These are phyloP conservation scores for Threskiornis aethiopicus DNA, from an alignment of 2,797 vertebrate genomes.

Conservation along the genomic window DNA sequence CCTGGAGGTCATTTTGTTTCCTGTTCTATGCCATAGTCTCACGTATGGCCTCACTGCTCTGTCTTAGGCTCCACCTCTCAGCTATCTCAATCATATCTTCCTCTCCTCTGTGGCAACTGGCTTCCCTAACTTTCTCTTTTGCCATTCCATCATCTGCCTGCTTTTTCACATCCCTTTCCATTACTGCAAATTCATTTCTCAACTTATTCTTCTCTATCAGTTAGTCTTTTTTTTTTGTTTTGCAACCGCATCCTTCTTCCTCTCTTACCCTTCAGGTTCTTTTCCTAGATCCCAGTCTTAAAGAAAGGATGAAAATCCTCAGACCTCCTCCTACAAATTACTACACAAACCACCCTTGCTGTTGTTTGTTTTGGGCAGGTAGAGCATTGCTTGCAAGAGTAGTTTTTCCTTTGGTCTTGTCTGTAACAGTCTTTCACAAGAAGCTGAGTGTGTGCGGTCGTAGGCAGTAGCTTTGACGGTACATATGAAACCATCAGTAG, in stretches of 20 bases:
- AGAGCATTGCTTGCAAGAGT: conserved; percentile 8
- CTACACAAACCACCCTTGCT: not conserved
- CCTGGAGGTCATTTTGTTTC: not conserved
- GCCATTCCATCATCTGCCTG: not conserved
- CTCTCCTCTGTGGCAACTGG: not conserved
- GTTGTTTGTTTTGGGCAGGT: conserved; percentile 30
- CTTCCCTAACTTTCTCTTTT: conserved; percentile 9
- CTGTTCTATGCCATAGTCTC: not conserved
- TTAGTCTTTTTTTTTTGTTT: not conserved
- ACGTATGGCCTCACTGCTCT: not conserved
- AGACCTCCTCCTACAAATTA: not conserved
- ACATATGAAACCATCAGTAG: not conserved
- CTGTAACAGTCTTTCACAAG: conserved; percentile 49
- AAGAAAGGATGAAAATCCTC: not conserved
- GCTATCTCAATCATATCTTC: not conserved
- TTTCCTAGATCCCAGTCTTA: conserved; percentile 20
- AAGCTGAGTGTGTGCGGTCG: not conserved
- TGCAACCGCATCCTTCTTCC: not conserved
- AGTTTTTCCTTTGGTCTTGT: conserved; percentile 20
- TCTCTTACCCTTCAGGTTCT: not conserved
- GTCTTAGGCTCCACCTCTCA: not conserved
- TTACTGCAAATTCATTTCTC: not conserved
- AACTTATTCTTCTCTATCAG: not conserved
- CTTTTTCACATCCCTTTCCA: not conserved
- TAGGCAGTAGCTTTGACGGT: conserved; percentile 32